These are phyloP conservation scores for Tiliqua scincoides DNA, from an alignment of 2,113 vertebrate species.

Conservation along the genomic window DNA sequence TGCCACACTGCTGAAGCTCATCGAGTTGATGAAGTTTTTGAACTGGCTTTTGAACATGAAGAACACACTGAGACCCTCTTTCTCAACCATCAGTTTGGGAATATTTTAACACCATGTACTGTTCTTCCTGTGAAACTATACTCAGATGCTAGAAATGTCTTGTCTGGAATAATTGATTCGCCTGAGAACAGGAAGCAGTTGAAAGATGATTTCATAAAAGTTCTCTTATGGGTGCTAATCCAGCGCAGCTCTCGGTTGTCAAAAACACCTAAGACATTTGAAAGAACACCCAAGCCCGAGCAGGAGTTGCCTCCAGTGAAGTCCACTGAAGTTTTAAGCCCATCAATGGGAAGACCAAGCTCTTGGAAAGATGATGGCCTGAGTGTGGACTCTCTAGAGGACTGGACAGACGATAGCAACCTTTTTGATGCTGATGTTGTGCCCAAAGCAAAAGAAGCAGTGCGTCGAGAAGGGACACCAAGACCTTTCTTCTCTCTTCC, in stretches of 20 bases:
- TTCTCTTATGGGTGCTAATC: constrained; percentile 91
- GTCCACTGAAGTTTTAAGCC: constrained; percentile 53
- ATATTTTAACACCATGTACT: constrained; percentile 88
- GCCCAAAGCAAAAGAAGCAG: constrained; percentile 75
- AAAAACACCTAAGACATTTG: constrained; percentile 57
- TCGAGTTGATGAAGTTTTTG: constrained; percentile 94
- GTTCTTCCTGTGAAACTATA: constrained; percentile 88
- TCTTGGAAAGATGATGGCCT: constrained; percentile 79
- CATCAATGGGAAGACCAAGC: constrained; percentile 65
- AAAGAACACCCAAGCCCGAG: constrained; percentile 21
- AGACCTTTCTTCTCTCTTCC: constrained; percentile 83
- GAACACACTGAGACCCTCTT: constrained; percentile 77
- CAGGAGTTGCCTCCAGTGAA: constrained; percentile 32
- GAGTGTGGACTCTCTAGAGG: constrained; percentile 81
- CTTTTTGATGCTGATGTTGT: constrained; percentile 84
- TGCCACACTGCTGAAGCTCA: constrained; percentile 96
- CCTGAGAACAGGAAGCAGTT: constrained; percentile 91
- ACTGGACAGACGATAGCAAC: constrained; percentile 91
- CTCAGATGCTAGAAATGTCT: constrained; percentile 90
- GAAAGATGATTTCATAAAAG: constrained; percentile 92
- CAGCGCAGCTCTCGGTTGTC: constrained; percentile 80
- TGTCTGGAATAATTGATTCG: constrained; percentile 95
- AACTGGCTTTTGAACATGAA: constrained; percentile 86
- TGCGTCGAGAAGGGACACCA: constrained; percentile 59
- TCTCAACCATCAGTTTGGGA: constrained; percentile 91